phyloP scores from a whole-genome alignment of 2,888 invertebrate genomes.

The Oscheius sp. region DNA sequence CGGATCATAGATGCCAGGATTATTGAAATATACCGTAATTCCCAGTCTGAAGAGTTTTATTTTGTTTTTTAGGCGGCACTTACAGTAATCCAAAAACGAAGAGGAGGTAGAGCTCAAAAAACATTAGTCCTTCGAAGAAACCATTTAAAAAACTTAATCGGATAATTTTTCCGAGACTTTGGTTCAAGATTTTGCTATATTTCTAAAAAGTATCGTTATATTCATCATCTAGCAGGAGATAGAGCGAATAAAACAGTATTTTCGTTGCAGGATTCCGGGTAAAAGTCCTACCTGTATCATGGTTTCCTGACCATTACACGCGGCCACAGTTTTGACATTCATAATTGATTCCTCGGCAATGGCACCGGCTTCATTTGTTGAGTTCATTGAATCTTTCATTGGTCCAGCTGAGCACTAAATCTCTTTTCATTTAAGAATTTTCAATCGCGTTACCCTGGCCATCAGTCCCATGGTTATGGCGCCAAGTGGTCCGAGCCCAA shows the following conservation, averaged over 20 bases:
- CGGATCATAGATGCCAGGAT: conserved; percentile 17
- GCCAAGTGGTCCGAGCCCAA: conserved; percentile 54
- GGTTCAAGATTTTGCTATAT: conserved; percentile 13
- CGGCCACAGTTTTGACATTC: conserved; percentile 57
- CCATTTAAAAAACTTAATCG: conserved; percentile 33
- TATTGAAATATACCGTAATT: conserved; percentile 15
- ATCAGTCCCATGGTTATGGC: conserved; percentile 55
- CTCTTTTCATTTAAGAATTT: not conserved
- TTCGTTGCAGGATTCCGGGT: too few relatives aligned
- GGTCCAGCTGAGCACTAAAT: conserved; percentile 37
- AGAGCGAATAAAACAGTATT: too few relatives aligned
- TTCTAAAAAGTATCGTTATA: conserved; percentile 33
- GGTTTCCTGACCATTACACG: conserved; percentile 54
- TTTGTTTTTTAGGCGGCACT: not conserved
- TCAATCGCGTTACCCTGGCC: too few relatives aligned
- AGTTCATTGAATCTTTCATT: conserved; percentile 41
- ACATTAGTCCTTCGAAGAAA: conserved; percentile 38
- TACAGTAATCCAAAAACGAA: conserved; percentile 31
- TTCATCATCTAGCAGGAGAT: too few relatives aligned
- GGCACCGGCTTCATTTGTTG: conserved; percentile 43
- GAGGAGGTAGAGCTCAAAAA: conserved; percentile 37
- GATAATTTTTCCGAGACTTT: conserved; percentile 3
- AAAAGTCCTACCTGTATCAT: conserved; percentile 47
- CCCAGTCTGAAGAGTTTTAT: not conserved
- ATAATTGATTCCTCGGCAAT: conserved; percentile 55